Evolutionary conservation across 1,140 invertebrate genomes (phyloP), one percentile per base, ranked within the genome.

Genomic region (Heliconius hewitsoni): DNA sequence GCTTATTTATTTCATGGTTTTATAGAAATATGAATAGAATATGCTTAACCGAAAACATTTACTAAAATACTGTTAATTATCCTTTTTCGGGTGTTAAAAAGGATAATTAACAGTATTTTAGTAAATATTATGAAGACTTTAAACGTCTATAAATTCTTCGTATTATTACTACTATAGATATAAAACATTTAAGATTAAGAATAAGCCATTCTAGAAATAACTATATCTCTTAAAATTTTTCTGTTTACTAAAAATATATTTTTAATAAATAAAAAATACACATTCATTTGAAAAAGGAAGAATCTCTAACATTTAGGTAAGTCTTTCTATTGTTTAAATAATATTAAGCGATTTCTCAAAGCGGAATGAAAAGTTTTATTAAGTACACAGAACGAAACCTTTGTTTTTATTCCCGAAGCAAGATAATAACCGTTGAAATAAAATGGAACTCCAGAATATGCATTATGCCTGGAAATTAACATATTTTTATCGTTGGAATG

Each of bases 401-500:
- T 60, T 71, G 75, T 71, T 76, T 76, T 76, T 76, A 76, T 76
- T 66, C 75, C 66, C 55, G 55, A 75, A 75, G 74, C 74, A 76
- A 76, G 75, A 76, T 76, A 76, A 76, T 76, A 76, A 76, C 75
- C 71, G 77, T 70, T 78, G 77, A 73, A 78, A 78, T 73, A 66
- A 78, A 74, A 78, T 74, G 34, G 77, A 74, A 78, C 52, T 42
- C 39, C 34, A 78, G 71, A 78, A 74, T 74, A 71, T 71, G 77
- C 73, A 78, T 78, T 78, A 78, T 74, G 75, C 75, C 50, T 73
- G 72, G 50, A 75, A 79, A 80, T 80, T 80, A 80, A 76, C 78
- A 80, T 80, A 80, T 80, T 80, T 80, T 75, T 80, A 80, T 76
- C 46, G 70, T 80, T 23, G 66, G 74, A 73, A 80, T 76, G 74